phyloP scores from a whole-genome alignment of 2,888 invertebrate species.

The Nomada fabriciana region DNA sequence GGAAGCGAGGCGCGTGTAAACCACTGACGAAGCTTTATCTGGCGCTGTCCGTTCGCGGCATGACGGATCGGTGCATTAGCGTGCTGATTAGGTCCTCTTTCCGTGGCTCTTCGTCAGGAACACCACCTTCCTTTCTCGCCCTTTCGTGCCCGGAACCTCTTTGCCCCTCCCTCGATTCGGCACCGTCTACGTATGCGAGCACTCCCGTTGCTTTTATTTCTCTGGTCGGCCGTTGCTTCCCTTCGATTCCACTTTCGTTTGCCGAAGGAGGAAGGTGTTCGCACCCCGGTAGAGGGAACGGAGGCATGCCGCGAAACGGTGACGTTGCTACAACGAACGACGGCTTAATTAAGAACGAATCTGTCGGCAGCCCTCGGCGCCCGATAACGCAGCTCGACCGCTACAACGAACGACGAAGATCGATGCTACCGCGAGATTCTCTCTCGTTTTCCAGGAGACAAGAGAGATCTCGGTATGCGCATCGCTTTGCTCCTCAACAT shows the following conservation, averaged over 20 bases:
- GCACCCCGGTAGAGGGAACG: constrained; percentile 24
- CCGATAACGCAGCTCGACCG: constrained; percentile 35
- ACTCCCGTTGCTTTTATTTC: constrained; percentile 9
- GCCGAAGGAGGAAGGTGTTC: constrained; percentile 32
- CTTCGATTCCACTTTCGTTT: constrained; percentile 39
- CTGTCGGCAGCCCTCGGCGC: constrained; percentile 38
- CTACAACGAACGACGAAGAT: constrained; percentile 54
- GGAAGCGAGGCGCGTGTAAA: constrained; percentile 50
- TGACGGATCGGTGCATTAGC: constrained; percentile 83
- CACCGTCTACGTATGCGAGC: constrained; percentile 18
- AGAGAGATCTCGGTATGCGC: no score
- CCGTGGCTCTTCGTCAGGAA: constrained; percentile 45
- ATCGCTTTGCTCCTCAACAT: no score
- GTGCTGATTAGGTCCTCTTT: constrained; percentile 75
- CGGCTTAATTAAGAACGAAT: constrained; percentile 72
- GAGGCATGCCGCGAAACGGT: constrained; percentile 15
- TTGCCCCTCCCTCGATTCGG: constrained; percentile 21
- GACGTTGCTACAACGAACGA: constrained; percentile 48
- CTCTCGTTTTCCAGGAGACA: background rate
- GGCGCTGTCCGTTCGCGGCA: constrained; percentile 70
- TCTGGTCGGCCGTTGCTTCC: background rate
- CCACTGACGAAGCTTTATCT: constrained; percentile 67
- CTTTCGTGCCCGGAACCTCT: background rate
- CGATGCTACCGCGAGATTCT: constrained; percentile 39
- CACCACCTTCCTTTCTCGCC: constrained; percentile 11